Evolutionary conservation across 2,797 vertebrate species (phyloP), one percentile per base, ranked within the genome.

Genomic region (Tadarida brasiliensis): DNA sequence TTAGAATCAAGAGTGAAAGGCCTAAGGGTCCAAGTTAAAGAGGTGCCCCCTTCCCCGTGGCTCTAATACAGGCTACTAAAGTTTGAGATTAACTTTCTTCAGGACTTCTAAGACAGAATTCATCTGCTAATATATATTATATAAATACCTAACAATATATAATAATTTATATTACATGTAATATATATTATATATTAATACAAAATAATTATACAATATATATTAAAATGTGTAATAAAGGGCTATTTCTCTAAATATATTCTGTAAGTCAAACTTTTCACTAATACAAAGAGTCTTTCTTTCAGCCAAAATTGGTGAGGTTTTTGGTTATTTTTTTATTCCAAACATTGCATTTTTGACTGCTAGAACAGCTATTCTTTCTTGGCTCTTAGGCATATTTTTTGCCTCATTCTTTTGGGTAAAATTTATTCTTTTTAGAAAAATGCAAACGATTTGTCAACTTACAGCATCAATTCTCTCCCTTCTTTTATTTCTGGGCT

Each of bases 321-420:
- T 81, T 84, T 87, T 65, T 26, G 49, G n/a, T 84, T 88, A 12
- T 47, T 68, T 73, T 73, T 57, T 30, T 91, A 82, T 92, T 95
- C 59, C 91, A 87, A 92, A 33, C 26, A 83, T 49, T 73, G 6
- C n/a, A 68, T 96, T 89, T 96, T 80, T 87, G 30, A 80, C 78
- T 91, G 73, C 65, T 88, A 82, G 89, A 88, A 85, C 10, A 57
- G 39, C n/a, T 51, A 82, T 82, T 92, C 74, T 89, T 87, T 96
- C 77, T 90, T 92, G 93, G 54, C n/a, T 87, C 76, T 87, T 78
- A 54, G 22, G 28, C 77, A 33, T 74, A 33, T 87, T 73, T 94
- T 86, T 22, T 86, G 33, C 28, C 47, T 56, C 47, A 67, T 77
- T 94, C 70, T 80, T 92, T 94, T 70, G 77, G 22, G 47, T 67